Percentiles rank a stretch among this genome's conserved stretches.
Conservation (phyloP, 2,888 invertebrate genomes). For the Acanthosepion lycidas region DNA sequence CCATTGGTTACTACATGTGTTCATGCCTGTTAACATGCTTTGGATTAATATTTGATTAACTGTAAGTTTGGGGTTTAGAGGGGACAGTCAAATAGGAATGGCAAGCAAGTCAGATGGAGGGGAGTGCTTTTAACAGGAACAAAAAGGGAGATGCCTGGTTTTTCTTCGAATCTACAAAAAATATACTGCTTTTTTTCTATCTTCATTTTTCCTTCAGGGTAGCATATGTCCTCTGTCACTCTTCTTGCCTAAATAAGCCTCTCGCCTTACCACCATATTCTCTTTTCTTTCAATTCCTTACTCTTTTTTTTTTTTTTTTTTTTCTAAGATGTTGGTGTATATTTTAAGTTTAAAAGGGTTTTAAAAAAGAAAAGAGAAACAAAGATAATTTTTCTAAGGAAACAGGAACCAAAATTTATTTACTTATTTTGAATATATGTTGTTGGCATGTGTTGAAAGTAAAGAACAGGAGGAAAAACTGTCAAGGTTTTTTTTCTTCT, state of each 20-base stretch:
- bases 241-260: background rate
- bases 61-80: too few species aligned
- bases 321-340: background rate
- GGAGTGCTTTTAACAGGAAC: background rate
- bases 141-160: too few species aligned
- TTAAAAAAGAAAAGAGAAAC: background rate
- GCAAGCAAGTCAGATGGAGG: background rate
- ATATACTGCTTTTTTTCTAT: background rate
- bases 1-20: background rate
- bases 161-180: too few species aligned
- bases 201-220: background rate
- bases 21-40: background rate
- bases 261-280: background rate
- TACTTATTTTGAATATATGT: conserved; percentile 40
- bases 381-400: background rate
- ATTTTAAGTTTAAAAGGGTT: background rate
- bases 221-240: background rate
- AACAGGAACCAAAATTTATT: background rate
- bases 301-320: background rate
- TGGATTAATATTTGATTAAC: conserved; percentile 18
- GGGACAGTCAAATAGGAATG: background rate
- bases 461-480: conserved; percentile 4
- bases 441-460: conserved; percentile 45
- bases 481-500: background rate
- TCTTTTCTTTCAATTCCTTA: background rate